Base-by-base conservation (phyloP, 35 echinoderm and acorn worm genomes). In the Ophiothrix spiculata region DNA sequence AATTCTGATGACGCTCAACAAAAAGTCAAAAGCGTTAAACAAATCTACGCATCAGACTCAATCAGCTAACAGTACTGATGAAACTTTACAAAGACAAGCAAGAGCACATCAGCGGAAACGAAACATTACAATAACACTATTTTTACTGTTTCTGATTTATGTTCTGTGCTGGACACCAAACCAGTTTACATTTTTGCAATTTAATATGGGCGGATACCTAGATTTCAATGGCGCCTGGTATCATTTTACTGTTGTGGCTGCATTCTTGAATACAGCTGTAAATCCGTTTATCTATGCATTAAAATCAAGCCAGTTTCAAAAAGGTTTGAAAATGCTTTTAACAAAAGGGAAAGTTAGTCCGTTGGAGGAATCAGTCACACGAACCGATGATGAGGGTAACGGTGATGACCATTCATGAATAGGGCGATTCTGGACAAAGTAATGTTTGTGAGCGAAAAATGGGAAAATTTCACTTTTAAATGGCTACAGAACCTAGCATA, bases 271-370 rank as follows among this genome's bases (percentile, higher is more conserved):
- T 77, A 92, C 94, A 12, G 90, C 86, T 78, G 36, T 92, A 14
- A 97, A 97, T 42, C 94, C 94, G 8, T 97, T 97, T 54, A 90
- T 97, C 1, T 97, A 97, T 75, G 94, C 94, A 0, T 42, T 97
- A 38, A 88, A 92, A 69, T 82, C 89, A 90, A 92, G 77, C 35
- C 94, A 97, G 60, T 97, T 97, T 36, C 94, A 97, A 49, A 83
- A 88, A 16, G 94, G 94, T 1, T 8, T 97, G 64, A 89, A 78
- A 40, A 31, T 74, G 29, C 29, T 69, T 15, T 69, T 6, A 4
- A 69, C 17, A 15, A 15, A 28, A 4, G 29, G 8, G 23, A 69
- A 69, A 28, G 60, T 69, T 4, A 2, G 10, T 4, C 60, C 60
- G 25, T 15, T 28, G 23, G 60, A 69, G 4, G 60, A 69, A 25